Base-by-base conservation (phyloP, 2,797 vertebrate species). In the Etheostoma perlongum region DNA sequence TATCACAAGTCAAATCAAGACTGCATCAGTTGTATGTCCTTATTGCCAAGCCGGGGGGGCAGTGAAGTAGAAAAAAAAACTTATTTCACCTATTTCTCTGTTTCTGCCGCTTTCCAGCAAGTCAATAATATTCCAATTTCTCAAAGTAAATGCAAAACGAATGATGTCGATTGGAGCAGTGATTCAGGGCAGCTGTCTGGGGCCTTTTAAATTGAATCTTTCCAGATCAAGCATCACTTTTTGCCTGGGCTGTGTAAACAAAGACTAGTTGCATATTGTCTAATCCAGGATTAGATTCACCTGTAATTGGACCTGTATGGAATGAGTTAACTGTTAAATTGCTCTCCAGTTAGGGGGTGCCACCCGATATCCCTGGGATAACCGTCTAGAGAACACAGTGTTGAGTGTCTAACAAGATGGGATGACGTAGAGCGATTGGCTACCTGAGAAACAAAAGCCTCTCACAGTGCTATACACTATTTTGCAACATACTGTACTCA, bases 121-220 rank as follows among this genome's bases (percentile, higher is more conserved):
- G 78, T 91, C 85, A 85, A 91, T 93, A 90, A 88, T 88, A 89
- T 93, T 93, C 76, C 83, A 86, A 85, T 93, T 86, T 88, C 89
- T 89, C 67, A 65, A 78, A 77, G 80, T 85, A 87, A 92, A 93
- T 92, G 86, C 84, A 90, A 90, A 92, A 85, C 46, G 79, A 92
- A 90, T 78, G 69, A 88, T 90, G 84, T 89, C 55, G 63, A 88
- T 92, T 63, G 52, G 72, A 78, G 88, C 40, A 14, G 54, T 46
- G 83, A 87, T 84, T 88, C 83, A 71, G 85, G 83, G 74, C 83
- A 74, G 72, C 54, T 79, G 78, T 76, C 83, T 76, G 54, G 60
- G 44, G 48, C 69, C 66, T 85, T 40, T 79, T 81, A 91, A 92
- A 93, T 94, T 90, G 72, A 93, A 94, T 92, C 83, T 85, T 72